Evolutionary conservation across 2,888 invertebrate genomes (phyloP), one percentile per base, ranked within the genome.

Genomic region (Caenorhabditis sp.): DNA sequence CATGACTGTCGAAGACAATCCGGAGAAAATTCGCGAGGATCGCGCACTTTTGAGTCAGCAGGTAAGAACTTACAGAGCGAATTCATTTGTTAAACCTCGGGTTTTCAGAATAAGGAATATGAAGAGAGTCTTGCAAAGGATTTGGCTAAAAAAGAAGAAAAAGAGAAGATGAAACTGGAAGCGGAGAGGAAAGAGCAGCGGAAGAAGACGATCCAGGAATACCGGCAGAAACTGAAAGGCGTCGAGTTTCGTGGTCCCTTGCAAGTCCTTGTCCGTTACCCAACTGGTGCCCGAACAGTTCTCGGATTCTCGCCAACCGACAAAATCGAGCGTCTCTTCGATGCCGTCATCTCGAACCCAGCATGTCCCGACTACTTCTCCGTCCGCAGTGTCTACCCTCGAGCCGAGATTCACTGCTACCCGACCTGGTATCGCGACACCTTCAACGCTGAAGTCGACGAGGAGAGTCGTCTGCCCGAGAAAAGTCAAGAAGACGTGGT

Each of bases 331-430:
- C 95, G 96, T 92, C 94, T 99, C 83, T 97, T 96, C 93, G 95
- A 96, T 93, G 98, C 95, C 93, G 96, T 98, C 85, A 97, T 97
- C 93, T 97, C 97, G 92, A 96, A 98, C 93, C 96, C 96, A 4
- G 95, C 95, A 88, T 95, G 97, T 15, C 98, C 98, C 94, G 92
- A 96, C 92, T 95, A 95, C 92, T 89, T 89, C 65, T 82, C 87
- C 11, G 76, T 88, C 24, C 77, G 87, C 37, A 84, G 78, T 28
- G 80, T 86, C 51, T 85, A 83, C 40, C 89, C 89, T 22, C 65
- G 80, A 13, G 79, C 80, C 28, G 82, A 81, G 35, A 68, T 89
- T 40, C 51, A 77, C 47, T 89, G 89, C 47, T 85, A 71, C 15
- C 89, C 89, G 2, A 50, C 44, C 5, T 89, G 89, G 89, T 89